Evolutionary conservation across 2,797 vertebrate species (phyloP), one percentile per base, ranked within the genome.

Genomic region (Aulostomus chinensis): DNA sequence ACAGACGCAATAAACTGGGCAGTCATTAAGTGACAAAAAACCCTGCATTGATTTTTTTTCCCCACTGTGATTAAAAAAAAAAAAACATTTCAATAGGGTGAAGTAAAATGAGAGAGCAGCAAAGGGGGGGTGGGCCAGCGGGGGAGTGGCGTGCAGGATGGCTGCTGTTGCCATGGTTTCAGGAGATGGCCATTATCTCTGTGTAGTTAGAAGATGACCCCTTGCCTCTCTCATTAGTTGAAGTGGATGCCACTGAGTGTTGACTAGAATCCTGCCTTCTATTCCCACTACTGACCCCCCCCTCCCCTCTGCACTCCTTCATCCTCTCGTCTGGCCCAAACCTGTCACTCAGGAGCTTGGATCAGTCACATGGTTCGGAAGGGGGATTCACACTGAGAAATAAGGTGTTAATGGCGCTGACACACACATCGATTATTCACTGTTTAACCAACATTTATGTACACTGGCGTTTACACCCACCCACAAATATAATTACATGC

Each of bases 101-200:
- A 37, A 58, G 59, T 22, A 56, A 68, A 50, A 48, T 48, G 57
- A 63, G 58, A 71, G 42, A 47, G 62, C n/a, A 20, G 7, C 34
- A 35, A 63, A 7, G 47, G 33, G 41, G 25, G 68, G 65, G 55
- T 42, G 70, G 47, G 57, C 34, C 25, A 16, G 65, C 4, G 17
- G 41, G 34, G 33, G 35, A 42, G 57, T 40, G 36, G 78, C 33
- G 49, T 34, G 62, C 47, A 62, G 64, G 70, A 74, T 46, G 54
- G 64, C 73, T 80, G 81, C 56, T 75, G 89, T 92, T 91, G 86
- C 91, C 86, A 92, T 92, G 89, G 90, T 87, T 90, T 85, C 87
- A 16, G 64, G 77, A 88, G 83, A 83, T 53, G 73, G 87, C 80
- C 85, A 91, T 91, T 90, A 89, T 89, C 83, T 84, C 68, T 83